Conservation (phyloP, 2,888 invertebrate species). For the Leptopterna dolabrata region DNA sequence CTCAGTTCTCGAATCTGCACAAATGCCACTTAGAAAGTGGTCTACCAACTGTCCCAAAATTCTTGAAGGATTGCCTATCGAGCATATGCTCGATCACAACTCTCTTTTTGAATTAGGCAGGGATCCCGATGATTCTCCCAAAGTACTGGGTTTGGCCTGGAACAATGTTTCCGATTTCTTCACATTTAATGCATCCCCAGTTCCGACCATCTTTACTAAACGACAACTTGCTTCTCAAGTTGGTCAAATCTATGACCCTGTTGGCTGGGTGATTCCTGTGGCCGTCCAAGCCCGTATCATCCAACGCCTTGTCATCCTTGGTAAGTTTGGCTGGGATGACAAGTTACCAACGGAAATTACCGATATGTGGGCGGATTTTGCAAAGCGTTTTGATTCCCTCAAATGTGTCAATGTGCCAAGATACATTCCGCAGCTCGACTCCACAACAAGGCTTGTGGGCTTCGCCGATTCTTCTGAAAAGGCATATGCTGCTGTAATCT, state of each 20-base stretch:
- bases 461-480: conserved; percentile 23
- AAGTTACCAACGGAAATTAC: not conserved
- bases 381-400: not conserved
- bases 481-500: not conserved
- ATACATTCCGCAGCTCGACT: not conserved
- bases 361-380: not conserved
- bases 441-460: not conserved
- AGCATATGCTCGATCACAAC: not conserved
- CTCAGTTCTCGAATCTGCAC: not conserved
- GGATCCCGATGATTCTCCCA: not conserved
- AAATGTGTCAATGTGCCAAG: not conserved
- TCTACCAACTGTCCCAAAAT: not conserved
- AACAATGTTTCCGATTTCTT: not conserved
- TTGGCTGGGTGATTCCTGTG: conserved; percentile 12
- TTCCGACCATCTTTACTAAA: not conserved
- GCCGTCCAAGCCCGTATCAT: not conserved
- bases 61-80: not conserved
- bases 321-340: conserved; percentile 1
- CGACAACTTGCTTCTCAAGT: conserved; percentile 13
- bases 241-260: conserved; percentile 19
- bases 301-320: not conserved
- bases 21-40: conserved; percentile 13
- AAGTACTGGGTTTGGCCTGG: conserved; percentile 19
- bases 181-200: not conserved
- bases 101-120: not conserved